A percentile compares a stretch with the other conserved stretches of the same genome.
Conservation (phyloP, 2,797 vertebrate genomes). For the Thamnophis elegans region DNA sequence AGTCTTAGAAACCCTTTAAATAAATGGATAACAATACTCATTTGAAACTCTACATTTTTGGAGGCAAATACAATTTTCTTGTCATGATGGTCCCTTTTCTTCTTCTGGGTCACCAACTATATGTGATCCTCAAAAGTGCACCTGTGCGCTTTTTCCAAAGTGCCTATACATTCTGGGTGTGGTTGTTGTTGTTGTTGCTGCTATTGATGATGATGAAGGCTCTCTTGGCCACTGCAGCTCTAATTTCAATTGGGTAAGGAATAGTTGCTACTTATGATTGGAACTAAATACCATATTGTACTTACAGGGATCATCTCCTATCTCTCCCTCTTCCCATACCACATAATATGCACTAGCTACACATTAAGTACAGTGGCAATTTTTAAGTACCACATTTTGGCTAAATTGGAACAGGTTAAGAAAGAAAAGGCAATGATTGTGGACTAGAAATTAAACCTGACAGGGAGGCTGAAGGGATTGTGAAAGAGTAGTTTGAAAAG, state of each 20-base stretch:
- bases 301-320: not conserved
- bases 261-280: not conserved
- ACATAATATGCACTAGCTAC: not conserved
- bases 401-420: not conserved
- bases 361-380: not conserved
- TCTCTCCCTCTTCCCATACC: not conserved
- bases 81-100: not conserved
- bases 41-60: not conserved
- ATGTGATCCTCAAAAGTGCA: not conserved
- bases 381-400: not conserved
- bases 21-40: not conserved
- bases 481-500: not conserved
- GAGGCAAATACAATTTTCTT: not conserved
- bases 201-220: not conserved
- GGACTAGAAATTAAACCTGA: not conserved
- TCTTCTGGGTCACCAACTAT: not conserved
- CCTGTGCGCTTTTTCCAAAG: not conserved
- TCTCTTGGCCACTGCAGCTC: not conserved
- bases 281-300: not conserved
- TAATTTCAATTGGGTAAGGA: not conserved
- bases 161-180: not conserved
- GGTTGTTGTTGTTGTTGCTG: not conserved
- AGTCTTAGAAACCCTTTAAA: not conserved
- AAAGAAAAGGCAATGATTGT: not conserved
- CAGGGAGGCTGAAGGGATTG: not conserved